phyloP scores from a whole-genome alignment of 2,888 invertebrate species.

The Pocota personata region DNA sequence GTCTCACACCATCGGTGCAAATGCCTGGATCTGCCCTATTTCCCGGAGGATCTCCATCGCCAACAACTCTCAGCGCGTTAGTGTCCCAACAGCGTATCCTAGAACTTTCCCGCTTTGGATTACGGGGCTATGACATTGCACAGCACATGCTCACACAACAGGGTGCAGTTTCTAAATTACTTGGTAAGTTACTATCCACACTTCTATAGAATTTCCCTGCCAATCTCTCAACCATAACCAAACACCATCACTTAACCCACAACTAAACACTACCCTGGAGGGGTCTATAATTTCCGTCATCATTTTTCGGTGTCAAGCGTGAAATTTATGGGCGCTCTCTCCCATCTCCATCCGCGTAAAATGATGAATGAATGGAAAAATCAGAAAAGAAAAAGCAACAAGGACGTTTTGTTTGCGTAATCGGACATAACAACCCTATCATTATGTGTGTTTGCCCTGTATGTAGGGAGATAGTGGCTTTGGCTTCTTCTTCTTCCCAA shows the following conservation, averaged over 20 bases:
- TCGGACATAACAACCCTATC: constrained; percentile 77
- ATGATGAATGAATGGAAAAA: constrained; percentile 55
- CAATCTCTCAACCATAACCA: constrained; percentile 40
- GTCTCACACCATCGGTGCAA: constrained; percentile 81
- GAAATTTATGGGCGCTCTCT: constrained; percentile 68
- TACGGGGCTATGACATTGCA: constrained; percentile 81
- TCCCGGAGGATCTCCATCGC: constrained; percentile 82
- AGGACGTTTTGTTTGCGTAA: constrained; percentile 79
- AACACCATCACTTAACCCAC: constrained; percentile 44
- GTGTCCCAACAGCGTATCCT: constrained; percentile 84
- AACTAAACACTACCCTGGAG: constrained; percentile 61
- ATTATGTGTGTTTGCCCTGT: constrained; percentile 76
- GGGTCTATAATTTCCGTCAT: constrained; percentile 67
- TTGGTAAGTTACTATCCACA: constrained; percentile 78
- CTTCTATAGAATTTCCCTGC: not conserved
- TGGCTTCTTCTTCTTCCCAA: constrained; percentile 33
- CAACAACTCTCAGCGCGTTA: constrained; percentile 88
- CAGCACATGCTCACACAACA: constrained; percentile 82
- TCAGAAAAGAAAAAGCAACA: constrained; percentile 18
- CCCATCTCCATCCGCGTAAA: not conserved
- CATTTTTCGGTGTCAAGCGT: constrained; percentile 74
- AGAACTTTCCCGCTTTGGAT: constrained; percentile 81
- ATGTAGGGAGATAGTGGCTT: too few relatives aligned
- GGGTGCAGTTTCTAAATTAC: constrained; percentile 81
- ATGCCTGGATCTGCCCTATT: constrained; percentile 79